A percentile compares a stretch with the other conserved stretches of the same genome.
These are phyloP conservation scores for Agapornis roseicollis DNA, from an alignment of 2,113 vertebrate genomes.

Conservation along the genomic window DNA sequence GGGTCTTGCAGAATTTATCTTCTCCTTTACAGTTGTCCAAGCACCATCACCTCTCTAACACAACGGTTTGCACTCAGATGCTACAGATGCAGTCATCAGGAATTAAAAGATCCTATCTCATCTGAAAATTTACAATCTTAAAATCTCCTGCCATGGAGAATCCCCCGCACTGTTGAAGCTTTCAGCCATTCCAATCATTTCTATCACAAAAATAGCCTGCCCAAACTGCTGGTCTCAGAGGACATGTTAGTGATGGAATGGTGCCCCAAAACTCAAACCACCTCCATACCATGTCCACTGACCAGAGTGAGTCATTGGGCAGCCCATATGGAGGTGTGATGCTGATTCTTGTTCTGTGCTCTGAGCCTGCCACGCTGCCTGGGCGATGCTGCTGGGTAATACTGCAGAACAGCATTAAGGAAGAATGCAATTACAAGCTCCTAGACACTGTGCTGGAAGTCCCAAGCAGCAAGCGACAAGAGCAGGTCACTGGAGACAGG, in stretches of 20 bases:
- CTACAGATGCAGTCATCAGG: background rate
- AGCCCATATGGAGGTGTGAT: background rate
- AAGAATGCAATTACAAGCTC: background rate
- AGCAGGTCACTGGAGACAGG: background rate
- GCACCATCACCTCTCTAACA: background rate
- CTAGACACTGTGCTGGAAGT: conserved; percentile 29
- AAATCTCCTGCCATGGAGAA: background rate
- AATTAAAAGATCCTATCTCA: background rate
- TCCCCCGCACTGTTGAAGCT: background rate
- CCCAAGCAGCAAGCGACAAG: background rate
- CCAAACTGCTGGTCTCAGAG: background rate
- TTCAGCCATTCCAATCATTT: background rate
- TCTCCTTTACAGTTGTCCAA: background rate
- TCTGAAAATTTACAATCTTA: background rate
- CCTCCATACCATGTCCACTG: background rate
- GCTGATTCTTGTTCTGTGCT: background rate
- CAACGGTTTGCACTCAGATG: background rate
- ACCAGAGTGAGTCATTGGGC: background rate
- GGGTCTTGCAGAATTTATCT: background rate
- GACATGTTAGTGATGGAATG: background rate
- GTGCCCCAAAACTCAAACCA: background rate
- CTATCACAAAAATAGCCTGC: background rate
- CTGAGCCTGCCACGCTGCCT: background rate
- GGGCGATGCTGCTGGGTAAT: background rate
- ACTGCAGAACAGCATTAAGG: background rate